phyloP scores from a whole-genome alignment of 2,113 vertebrate genomes.

The Rhadina sibilatrix region DNA sequence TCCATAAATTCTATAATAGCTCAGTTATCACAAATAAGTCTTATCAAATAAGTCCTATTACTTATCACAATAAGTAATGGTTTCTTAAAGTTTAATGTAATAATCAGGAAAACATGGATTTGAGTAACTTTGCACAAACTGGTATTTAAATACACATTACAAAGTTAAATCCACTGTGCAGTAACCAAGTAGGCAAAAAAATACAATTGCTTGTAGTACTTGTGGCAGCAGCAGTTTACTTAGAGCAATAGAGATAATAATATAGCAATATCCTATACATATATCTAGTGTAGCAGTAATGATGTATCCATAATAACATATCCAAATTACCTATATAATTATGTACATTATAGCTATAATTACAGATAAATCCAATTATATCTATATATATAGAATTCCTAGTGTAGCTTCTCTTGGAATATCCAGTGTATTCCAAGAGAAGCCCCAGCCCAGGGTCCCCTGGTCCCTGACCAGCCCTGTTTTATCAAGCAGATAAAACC shows the following conservation, averaged over 20 bases:
- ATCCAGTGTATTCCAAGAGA: neutral
- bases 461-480: neutral
- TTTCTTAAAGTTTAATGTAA: neutral
- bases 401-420: neutral
- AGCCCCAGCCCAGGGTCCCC: neutral
- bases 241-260: neutral
- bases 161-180: neutral
- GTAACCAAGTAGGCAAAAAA: neutral
- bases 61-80: too few species aligned
- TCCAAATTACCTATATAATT: neutral
- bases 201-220: neutral
- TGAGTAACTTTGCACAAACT: neutral
- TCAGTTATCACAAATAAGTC: neutral
- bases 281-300: neutral
- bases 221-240: neutral
- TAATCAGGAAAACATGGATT: neutral
- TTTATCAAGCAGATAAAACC: neutral
- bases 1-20: neutral
- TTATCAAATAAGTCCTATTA: too few species aligned
- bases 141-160: neutral
- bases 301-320: neutral
- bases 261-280: too few species aligned
- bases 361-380: too few species aligned
- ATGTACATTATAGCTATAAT: too few species aligned
- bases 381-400: too few species aligned